Base-by-base conservation (phyloP, 2,888 invertebrate species). In the Lithophane ornitopus region DNA sequence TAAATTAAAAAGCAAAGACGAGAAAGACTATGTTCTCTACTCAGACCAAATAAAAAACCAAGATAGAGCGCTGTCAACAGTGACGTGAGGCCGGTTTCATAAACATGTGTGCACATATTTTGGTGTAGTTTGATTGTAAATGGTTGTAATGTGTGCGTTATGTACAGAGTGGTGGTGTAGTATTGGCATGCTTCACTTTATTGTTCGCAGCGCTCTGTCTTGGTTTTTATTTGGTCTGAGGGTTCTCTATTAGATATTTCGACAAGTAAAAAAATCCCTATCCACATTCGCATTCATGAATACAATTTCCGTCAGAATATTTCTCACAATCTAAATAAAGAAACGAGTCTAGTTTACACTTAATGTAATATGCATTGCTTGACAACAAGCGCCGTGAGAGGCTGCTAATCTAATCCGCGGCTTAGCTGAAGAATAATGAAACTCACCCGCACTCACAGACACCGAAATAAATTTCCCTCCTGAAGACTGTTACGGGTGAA, bases 391-490 rank as follows among this genome's bases (percentile, higher is more conserved):
- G 80, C 76, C 75, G 80, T 85, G 86, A 89, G 90, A 91, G 87
- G 87, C 88, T 90, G 92, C 90, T 92, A 92, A 93, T 93, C 92
- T 91, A 90, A 92, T 92, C 90, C 91, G 85, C 80, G 91, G 91
- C 90, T 93, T 91, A 90, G 90, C 88, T 85, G 86, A 89, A 91
- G 90, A 92, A 92, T 92, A 93, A 93, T 92, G 91, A 92, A 92
- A 90, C 90, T 88, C 86, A 89, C 89, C 89, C 85, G 88, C 89
- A 91, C 88, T 92, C 90, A 89, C 91, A 92, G 92, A 93, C 93
- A 93, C 90, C 85, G 88, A 92, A 94, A 94, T 94, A 94, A 94
- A 94, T 94, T 93, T 91, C 84, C 84, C 89, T 89, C 90, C 87
- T 92, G 90, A 92, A 92, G 91, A 92, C 91, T 92, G 92, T 91